Conservation (phyloP, 1,140 invertebrate genomes). For the Drosophila funebris region DNA sequence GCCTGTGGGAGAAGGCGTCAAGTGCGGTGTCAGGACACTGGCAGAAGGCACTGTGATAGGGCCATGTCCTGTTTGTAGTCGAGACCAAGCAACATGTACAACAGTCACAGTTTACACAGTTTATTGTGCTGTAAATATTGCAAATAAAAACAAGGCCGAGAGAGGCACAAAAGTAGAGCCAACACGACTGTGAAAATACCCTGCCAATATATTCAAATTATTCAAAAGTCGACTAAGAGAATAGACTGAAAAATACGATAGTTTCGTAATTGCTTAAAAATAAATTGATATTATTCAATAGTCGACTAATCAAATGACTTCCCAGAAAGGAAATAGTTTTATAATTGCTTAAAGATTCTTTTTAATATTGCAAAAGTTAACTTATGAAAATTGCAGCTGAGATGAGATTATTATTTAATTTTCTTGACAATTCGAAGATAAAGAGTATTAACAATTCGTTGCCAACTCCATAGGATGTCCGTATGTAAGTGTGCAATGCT, state of each 20-base stretch:
- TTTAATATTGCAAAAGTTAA: too few species aligned
- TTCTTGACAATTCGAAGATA: too few species aligned
- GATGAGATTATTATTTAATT: conserved; percentile 2
- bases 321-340: too few species aligned
- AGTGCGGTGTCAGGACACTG: not conserved
- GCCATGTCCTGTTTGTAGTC: not conserved
- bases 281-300: too few species aligned
- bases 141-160: conserved; percentile 40
- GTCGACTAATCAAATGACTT: too few species aligned
- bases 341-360: too few species aligned
- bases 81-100: conserved; percentile 40
- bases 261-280: not conserved
- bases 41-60: not conserved
- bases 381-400: too few species aligned
- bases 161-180: not conserved
- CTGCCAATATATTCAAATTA: not conserved
- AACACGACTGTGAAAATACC: conserved; percentile 2
- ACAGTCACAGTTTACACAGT: conserved; percentile 43
- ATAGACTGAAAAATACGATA: too few species aligned
- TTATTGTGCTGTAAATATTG: conserved; percentile 72
- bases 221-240: too few species aligned
- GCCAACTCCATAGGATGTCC: not conserved
- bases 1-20: not conserved
- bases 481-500: not conserved
- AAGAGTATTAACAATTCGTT: not conserved